Conservation (phyloP, 2,888 invertebrate genomes). For the Apamea epomidion region DNA sequence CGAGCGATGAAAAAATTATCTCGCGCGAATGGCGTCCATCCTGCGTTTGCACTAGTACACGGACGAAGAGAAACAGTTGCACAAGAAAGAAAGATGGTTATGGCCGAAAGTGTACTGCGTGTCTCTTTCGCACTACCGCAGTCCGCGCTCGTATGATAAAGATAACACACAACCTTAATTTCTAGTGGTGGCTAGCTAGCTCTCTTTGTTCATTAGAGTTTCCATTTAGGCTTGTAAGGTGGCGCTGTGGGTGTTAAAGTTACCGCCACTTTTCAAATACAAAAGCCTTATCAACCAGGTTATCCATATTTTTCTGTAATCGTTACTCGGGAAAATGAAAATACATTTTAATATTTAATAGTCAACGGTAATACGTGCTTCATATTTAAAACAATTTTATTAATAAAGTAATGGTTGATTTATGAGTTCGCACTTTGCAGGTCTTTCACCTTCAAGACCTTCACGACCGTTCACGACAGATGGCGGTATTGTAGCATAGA, state of each 20-base stretch:
- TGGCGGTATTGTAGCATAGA: constrained; percentile 56
- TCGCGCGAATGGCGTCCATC: constrained; percentile 90
- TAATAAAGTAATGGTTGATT: background rate
- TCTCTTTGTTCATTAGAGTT: constrained; percentile 88
- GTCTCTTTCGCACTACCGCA: constrained; percentile 80
- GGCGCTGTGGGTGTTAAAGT: constrained; percentile 68
- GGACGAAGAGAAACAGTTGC: constrained; percentile 90
- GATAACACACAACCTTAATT: constrained; percentile 88
- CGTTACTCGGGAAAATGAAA: background rate
- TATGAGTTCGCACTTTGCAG: background rate
- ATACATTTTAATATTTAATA: background rate
- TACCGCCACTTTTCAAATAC: constrained; percentile 50
- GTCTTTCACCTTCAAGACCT: constrained; percentile 6
- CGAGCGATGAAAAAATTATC: constrained; percentile 85
- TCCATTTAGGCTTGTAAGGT: constrained; percentile 77
- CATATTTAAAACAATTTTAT: background rate
- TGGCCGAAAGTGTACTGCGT: constrained; percentile 85
- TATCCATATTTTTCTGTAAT: constrained; percentile 7
- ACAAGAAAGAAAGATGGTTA: constrained; percentile 90
- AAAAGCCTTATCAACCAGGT: constrained; percentile 16
- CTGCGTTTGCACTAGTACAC: constrained; percentile 90
- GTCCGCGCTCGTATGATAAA: constrained; percentile 75
- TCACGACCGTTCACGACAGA: constrained; percentile 41
- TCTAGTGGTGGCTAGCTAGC: constrained; percentile 85
- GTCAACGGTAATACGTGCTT: background rate